A percentile compares a stretch with the other conserved stretches of the same genome.
Conservation (phyloP, 1,140 invertebrate species). For the Drosophila azteca region DNA sequence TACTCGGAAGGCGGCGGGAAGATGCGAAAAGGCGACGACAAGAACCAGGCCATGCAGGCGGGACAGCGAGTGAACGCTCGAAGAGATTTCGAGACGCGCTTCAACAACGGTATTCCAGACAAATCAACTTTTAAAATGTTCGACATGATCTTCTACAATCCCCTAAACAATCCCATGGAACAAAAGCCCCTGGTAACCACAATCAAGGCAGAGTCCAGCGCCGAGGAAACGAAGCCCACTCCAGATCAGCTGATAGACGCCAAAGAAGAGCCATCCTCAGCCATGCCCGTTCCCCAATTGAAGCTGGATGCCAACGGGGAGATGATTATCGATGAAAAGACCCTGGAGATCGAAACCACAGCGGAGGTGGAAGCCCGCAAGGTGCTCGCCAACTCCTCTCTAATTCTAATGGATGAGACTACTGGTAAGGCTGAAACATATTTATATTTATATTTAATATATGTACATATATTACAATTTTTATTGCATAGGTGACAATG, state of each 20-base stretch:
- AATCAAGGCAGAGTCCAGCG: slow-evolving; percentile 59
- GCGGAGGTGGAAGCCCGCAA: slow-evolving; percentile 87
- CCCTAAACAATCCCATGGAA: slow-evolving; percentile 88
- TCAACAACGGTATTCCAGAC: slow-evolving; percentile 85
- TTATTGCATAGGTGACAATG: slow-evolving; percentile 84
- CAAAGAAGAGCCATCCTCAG: slow-evolving; percentile 41
- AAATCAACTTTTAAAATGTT: slow-evolving; percentile 92
- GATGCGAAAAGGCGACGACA: slow-evolving; percentile 56
- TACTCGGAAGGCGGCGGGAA: slow-evolving; percentile 71
- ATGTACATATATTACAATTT: background rate
- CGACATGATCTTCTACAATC: slow-evolving; percentile 96
- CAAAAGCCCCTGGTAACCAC: slow-evolving; percentile 71
- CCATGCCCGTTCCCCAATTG: slow-evolving; percentile 91
- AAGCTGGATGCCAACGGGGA: slow-evolving; percentile 95
- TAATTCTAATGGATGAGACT: slow-evolving; percentile 88
- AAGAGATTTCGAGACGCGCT: slow-evolving; percentile 86
- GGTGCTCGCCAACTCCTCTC: slow-evolving; percentile 86
- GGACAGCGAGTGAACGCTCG: slow-evolving; percentile 76
- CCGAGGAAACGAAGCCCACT: slow-evolving; percentile 53
- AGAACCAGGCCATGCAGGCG: slow-evolving; percentile 47
- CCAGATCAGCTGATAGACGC: slow-evolving; percentile 41
- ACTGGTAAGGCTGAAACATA: slow-evolving; percentile 64
- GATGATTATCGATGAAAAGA: slow-evolving; percentile 94
- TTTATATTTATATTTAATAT: too few species aligned
- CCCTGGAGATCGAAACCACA: slow-evolving; percentile 91